phyloP scores from a whole-genome alignment of 1,140 invertebrate species.

The Diachasma alloeum region DNA sequence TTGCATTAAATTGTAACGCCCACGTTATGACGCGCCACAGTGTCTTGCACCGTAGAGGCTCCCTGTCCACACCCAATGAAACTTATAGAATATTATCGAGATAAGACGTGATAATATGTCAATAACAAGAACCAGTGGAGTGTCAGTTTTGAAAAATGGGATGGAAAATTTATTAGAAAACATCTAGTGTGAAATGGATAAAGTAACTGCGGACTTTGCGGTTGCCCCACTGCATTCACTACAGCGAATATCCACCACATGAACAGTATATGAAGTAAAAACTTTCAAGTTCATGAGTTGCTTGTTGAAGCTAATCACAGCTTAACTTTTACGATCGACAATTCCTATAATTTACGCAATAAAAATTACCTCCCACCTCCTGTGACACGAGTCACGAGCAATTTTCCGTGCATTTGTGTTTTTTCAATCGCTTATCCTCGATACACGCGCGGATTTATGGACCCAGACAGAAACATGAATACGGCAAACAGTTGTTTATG shows the following conservation, averaged over 20 bases:
- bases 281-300: neutral
- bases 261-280: neutral
- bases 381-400: neutral
- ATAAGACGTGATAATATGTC: neutral
- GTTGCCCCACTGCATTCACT: neutral
- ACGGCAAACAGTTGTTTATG: neutral
- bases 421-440: neutral
- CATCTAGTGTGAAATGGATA: neutral
- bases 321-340: slow-evolving; percentile 15
- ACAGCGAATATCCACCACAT: neutral
- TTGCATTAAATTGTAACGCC: slow-evolving; percentile 2
- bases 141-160: neutral
- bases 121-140: neutral
- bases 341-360: slow-evolving; percentile 26
- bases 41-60: neutral
- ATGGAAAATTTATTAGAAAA: neutral
- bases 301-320: neutral
- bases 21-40: neutral
- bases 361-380: slow-evolving; percentile 14
- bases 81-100: neutral
- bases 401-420: neutral
- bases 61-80: neutral
- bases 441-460: neutral
- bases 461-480: neutral
- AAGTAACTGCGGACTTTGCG: neutral